Percentiles rank a stretch among this genome's conserved stretches.
These are phyloP conservation scores for Eidolon helvum DNA, from an alignment of 2,113 vertebrate genomes.

Conservation along the genomic window DNA sequence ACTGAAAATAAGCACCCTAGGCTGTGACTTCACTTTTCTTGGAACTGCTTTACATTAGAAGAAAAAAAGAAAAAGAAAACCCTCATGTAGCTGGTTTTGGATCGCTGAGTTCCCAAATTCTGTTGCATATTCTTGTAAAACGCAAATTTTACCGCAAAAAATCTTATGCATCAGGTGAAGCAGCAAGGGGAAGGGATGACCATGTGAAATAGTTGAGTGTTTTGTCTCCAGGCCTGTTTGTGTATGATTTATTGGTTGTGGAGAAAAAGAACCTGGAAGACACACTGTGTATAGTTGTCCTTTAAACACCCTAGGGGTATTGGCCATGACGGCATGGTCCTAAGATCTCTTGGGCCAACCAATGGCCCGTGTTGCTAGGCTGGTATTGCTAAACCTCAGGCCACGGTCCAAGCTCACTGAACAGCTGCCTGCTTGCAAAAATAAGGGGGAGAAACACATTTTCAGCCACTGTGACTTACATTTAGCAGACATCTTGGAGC, in stretches of 20 bases:
- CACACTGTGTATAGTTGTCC: fast-evolving
- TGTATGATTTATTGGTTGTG: not conserved
- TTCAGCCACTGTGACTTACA: not conserved
- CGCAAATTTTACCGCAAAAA: constrained; percentile 39
- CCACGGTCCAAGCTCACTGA: not conserved
- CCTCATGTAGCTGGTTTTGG: constrained; percentile 59
- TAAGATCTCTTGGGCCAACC: not conserved
- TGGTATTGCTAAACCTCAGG: not conserved
- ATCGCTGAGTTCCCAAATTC: constrained; percentile 56
- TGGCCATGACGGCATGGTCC: not conserved
- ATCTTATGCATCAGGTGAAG: constrained; percentile 1
- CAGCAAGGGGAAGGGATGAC: not conserved
- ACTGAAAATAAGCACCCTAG: constrained; percentile 67
- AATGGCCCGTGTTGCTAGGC: not conserved
- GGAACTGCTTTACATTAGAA: constrained; percentile 78
- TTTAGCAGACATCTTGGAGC: not conserved
- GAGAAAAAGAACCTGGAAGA: not conserved
- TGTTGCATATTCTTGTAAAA: constrained; percentile 69
- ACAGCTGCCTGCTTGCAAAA: not conserved
- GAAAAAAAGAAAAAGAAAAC: constrained; percentile 41
- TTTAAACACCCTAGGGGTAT: not conserved
- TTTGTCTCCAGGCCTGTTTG: not conserved
- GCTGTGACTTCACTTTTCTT: constrained; percentile 78
- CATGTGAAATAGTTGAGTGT: not conserved
- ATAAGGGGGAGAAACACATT: not conserved